These are phyloP conservation scores for Gadus chalcogrammus DNA, from an alignment of 2,113 vertebrate species.

Conservation along the genomic window DNA sequence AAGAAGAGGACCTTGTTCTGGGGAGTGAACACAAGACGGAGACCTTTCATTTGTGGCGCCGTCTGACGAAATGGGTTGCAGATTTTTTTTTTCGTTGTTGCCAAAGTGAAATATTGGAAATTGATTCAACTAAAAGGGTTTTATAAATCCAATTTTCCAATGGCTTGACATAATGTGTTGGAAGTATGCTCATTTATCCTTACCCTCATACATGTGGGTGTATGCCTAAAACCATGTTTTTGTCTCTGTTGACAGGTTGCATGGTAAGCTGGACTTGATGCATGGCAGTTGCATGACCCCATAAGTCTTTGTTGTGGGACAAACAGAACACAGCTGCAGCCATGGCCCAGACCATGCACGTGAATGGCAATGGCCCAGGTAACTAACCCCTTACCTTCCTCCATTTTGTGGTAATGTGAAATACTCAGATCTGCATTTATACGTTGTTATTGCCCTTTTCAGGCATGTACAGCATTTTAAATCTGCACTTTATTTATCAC, in stretches of 20 bases:
- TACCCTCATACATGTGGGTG: not conserved
- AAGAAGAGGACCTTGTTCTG: not conserved
- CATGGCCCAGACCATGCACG: constrained; percentile 84
- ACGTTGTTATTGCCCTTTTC: not conserved
- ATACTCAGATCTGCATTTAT: constrained; percentile 23
- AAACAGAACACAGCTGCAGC: constrained; percentile 66
- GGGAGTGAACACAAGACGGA: not conserved
- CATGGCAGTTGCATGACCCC: constrained; percentile 83
- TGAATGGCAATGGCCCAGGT: constrained; percentile 83
- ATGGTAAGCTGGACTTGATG: constrained; percentile 81
- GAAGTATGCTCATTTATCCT: too few relatives aligned
- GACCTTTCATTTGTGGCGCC: too few relatives aligned
- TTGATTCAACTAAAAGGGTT: too few relatives aligned
- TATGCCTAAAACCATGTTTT: constrained; percentile 35
- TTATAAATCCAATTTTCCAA: too few relatives aligned
- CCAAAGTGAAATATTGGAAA: too few relatives aligned
- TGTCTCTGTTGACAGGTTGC: constrained; percentile 83
- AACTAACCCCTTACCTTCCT: constrained; percentile 42
- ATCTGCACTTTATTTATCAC: not conserved
- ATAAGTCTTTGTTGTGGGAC: constrained; percentile 71
- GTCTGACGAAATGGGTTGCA: too few relatives aligned
- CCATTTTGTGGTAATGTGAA: not conserved
- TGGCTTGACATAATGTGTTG: too few relatives aligned
- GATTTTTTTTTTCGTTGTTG: too few relatives aligned
- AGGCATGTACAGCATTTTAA: too few relatives aligned